A percentile compares a stretch with the other conserved stretches of the same genome.
phyloP scores from a whole-genome alignment of 2,113 vertebrate species.

The Tetraodon nigroviridis region DNA sequence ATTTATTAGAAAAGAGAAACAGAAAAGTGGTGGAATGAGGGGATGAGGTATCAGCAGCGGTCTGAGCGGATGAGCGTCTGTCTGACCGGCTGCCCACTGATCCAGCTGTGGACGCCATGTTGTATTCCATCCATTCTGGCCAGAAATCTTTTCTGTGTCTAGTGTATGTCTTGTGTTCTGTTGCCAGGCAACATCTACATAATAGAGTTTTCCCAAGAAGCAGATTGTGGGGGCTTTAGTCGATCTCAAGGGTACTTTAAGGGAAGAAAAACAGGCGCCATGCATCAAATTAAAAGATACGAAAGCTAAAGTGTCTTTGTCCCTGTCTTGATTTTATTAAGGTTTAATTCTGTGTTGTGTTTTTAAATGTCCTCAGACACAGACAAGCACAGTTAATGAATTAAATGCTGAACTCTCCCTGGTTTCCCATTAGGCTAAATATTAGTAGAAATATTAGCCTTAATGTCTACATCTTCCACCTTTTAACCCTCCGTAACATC shows the following conservation, averaged over 20 bases:
- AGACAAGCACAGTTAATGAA: too few species aligned
- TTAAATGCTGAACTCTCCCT: too few species aligned
- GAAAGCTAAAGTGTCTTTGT: too few species aligned
- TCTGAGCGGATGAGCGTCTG: slow-evolving; percentile 16
- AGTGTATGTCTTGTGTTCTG: slow-evolving; percentile 11
- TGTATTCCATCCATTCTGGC: slow-evolving; percentile 26
- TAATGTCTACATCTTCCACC: too few species aligned
- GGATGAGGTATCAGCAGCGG: neutral
- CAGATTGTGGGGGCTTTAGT: slow-evolving; percentile 7
- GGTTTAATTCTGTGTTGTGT: too few species aligned
- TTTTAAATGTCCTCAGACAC: too few species aligned
- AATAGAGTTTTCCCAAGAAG: slow-evolving; percentile 11
- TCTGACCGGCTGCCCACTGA: slow-evolving; percentile 18
- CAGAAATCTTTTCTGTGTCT: slow-evolving; percentile 4
- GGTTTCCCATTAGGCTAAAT: too few species aligned
- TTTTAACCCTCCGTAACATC: too few species aligned
- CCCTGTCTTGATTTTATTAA: too few species aligned
- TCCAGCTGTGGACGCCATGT: slow-evolving; percentile 22
- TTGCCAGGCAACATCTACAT: slow-evolving; percentile 32
- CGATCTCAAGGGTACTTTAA: slow-evolving; percentile 7
- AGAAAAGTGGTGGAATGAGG: neutral
- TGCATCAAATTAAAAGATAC: too few species aligned
- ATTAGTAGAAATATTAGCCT: too few species aligned
- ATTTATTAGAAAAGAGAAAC: slow-evolving; percentile 33
- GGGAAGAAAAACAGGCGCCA: too few species aligned